Conservation (phyloP, 2,888 invertebrate genomes). For the Brenthis ino region DNA sequence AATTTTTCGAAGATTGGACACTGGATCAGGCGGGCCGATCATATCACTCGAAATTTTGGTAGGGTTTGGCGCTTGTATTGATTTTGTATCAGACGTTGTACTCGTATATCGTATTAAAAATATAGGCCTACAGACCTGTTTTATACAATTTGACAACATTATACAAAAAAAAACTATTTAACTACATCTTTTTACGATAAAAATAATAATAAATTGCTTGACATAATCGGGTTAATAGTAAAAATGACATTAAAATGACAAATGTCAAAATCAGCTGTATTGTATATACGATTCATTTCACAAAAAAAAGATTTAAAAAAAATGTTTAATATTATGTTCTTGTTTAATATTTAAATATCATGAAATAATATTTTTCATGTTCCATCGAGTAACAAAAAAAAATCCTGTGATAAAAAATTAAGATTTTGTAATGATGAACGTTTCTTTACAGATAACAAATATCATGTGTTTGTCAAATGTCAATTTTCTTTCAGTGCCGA, state of each 20-base stretch:
- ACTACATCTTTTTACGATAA: conserved; percentile 9
- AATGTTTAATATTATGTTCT: no score
- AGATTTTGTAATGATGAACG: conserved; percentile 9
- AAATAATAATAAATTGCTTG: background rate
- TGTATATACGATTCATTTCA: background rate
- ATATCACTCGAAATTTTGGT: conserved; percentile 79
- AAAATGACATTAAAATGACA: conserved; percentile 7
- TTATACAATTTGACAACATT: conserved; percentile 29
- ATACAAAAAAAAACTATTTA: background rate
- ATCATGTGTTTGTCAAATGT: conserved; percentile 9
- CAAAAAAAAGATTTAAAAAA: no score
- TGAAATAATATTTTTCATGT: background rate
- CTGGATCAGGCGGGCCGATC: conserved; percentile 90
- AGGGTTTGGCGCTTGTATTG: conserved; percentile 65
- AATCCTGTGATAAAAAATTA: background rate
- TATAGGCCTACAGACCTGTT: conserved; percentile 11
- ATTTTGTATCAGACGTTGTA: conserved; percentile 58
- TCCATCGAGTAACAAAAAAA: background rate
- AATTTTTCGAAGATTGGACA: conserved; percentile 89
- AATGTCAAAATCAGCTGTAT: conserved; percentile 15
- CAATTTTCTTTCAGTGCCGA: conserved; percentile 45
- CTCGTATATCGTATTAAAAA: conserved; percentile 25
- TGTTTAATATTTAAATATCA: no score
- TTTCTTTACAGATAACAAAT: conserved; percentile 9
- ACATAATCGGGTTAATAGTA: conserved; percentile 10